These are phyloP conservation scores for Geothlypis trichas DNA, from an alignment of 2,113 vertebrate genomes.

Conservation along the genomic window DNA sequence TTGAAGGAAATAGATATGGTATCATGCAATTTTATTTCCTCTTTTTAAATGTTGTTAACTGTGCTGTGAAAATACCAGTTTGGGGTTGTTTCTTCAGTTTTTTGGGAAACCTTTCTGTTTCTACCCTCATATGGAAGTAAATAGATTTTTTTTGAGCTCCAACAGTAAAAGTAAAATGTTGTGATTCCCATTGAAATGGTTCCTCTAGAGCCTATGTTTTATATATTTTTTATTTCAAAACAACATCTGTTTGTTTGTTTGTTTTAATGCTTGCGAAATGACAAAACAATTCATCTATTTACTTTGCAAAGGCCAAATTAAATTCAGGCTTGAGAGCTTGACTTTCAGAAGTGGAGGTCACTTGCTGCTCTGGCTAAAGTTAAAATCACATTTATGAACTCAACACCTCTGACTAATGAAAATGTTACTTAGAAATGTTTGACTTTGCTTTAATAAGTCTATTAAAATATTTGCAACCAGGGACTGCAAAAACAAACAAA, in stretches of 20 bases:
- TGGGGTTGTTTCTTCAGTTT: neutral
- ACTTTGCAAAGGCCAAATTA: neutral
- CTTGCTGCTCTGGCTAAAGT: neutral
- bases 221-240: constrained; percentile 45
- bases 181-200: neutral
- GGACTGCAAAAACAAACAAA: neutral
- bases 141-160: neutral
- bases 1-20: neutral
- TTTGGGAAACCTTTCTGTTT: neutral
- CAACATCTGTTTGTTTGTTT: constrained; percentile 55
- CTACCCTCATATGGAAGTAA: neutral
- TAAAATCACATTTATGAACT: constrained; percentile 22
- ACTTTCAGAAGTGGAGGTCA: constrained; percentile 16
- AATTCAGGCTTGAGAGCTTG: neutral
- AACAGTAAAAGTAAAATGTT: neutral
- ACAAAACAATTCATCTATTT: constrained; percentile 26
- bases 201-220: neutral
- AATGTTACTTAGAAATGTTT: neutral
- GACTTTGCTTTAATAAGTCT: neutral
- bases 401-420: neutral
- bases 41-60: neutral
- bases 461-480: neutral
- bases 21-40: neutral
- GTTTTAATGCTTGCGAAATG: neutral
- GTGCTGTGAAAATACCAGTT: neutral